These are phyloP conservation scores for Colostygia pectinataria DNA, from an alignment of 2,888 invertebrate genomes.

Conservation along the genomic window DNA sequence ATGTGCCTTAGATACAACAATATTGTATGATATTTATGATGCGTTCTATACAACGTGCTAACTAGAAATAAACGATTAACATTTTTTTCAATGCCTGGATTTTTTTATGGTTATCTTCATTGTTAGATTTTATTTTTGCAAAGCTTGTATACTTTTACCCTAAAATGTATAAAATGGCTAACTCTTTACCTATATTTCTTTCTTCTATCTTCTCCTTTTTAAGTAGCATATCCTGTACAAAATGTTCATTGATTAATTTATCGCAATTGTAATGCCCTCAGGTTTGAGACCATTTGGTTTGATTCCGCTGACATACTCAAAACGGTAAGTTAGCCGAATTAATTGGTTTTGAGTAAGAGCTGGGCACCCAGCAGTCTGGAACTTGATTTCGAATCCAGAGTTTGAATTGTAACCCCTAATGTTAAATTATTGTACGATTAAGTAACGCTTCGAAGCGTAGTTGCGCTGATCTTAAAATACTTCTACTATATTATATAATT, in stretches of 20 bases:
- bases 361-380: conserved; percentile 69
- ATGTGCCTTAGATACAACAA: conserved; percentile 85
- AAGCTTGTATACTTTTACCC: conserved; percentile 61
- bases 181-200: conserved; percentile 22
- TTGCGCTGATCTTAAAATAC: conserved; percentile 69
- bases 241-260: conserved; percentile 17
- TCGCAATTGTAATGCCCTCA: conserved; percentile 20
- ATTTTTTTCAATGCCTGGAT: conserved; percentile 75
- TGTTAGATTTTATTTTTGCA: conserved; percentile 70
- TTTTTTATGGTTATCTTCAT: conserved; percentile 62
- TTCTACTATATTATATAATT: conserved; percentile 78
- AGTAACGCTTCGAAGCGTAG: conserved; percentile 79
- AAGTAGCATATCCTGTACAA: conserved; percentile 26
- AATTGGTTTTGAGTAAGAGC: conserved; percentile 19
- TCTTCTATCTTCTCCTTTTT: conserved; percentile 12
- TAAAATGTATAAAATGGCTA: conserved; percentile 43
- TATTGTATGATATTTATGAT: conserved; percentile 83
- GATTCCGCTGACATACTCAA: conserved; percentile 1
- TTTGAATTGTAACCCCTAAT: conserved; percentile 66
- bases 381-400: conserved; percentile 67
- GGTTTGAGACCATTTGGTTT: conserved; percentile 20
- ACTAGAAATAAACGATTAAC: conserved; percentile 79
- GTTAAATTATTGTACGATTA: conserved; percentile 73
- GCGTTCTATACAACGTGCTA: conserved; percentile 83
- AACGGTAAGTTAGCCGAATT: not conserved